phyloP scores from a whole-genome alignment of 2,797 vertebrate species.

The Poeciliopsis gracilis region DNA sequence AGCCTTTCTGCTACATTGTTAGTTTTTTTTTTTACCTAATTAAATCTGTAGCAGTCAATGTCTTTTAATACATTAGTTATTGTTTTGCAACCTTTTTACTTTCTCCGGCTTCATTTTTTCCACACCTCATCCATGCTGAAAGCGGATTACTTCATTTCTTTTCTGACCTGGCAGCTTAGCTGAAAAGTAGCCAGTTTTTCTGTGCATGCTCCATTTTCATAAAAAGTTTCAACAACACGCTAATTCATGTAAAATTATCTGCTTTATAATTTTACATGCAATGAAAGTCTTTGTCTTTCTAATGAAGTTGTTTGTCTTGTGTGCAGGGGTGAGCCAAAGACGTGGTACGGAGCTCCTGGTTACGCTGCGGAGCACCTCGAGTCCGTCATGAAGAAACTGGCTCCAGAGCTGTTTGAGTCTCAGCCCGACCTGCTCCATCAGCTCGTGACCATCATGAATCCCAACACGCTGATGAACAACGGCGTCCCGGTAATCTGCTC shows the following conservation, averaged over 20 bases:
- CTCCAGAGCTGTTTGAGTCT: conserved; percentile 95
- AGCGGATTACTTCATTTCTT: neutral
- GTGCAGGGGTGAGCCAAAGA: conserved; percentile 97
- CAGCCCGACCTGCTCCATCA: conserved; percentile 99
- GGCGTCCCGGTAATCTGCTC: conserved; percentile 89
- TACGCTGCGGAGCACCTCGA: conserved; percentile 96
- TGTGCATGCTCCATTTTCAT: neutral
- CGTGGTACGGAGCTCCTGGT: conserved; percentile 97
- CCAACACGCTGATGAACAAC: conserved; percentile 96
- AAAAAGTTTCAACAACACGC: neutral
- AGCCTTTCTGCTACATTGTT: neutral
- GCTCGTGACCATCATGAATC: conserved; percentile 99
- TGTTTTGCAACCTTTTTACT: neutral
- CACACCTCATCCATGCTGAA: neutral
- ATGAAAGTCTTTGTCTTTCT: neutral
- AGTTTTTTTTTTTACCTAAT: neutral
- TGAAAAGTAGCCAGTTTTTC: neutral
- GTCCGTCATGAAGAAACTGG: conserved; percentile 95
- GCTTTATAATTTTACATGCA: too few species aligned
- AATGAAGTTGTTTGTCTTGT: conserved; percentile 1
- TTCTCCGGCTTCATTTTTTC: neutral
- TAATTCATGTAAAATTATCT: neutral
- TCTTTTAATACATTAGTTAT: neutral
- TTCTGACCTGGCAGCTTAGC: neutral
- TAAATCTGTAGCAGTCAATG: neutral